phyloP scores from a whole-genome alignment of 2,888 invertebrate species.

The Gortyna flavago region DNA sequence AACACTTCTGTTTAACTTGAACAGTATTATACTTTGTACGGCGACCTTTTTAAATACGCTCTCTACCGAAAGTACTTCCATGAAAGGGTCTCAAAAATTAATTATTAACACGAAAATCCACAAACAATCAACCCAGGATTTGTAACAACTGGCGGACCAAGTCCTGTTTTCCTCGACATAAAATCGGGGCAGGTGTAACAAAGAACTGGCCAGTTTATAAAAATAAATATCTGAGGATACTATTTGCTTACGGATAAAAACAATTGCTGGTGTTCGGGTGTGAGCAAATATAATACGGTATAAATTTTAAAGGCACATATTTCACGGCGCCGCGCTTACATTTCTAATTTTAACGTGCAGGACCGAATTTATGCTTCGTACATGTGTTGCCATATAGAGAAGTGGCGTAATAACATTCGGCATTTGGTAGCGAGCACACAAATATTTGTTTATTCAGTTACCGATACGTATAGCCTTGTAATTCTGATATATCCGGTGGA shows the following conservation, averaged over 20 bases:
- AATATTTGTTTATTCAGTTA: conserved; percentile 77
- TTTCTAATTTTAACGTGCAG: conserved; percentile 89
- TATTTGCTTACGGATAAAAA: conserved; percentile 70
- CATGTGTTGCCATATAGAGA: conserved; percentile 87
- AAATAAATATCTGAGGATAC: conserved; percentile 55
- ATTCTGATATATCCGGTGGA: conserved; percentile 47
- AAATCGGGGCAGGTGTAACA: conserved; percentile 67
- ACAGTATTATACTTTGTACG: conserved; percentile 59
- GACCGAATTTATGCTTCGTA: conserved; percentile 85
- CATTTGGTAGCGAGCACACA: conserved; percentile 73
- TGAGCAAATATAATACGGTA: conserved; percentile 80
- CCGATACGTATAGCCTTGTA: conserved; percentile 58
- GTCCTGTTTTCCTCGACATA: conserved; percentile 58
- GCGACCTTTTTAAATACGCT: conserved; percentile 63
- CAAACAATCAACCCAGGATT: conserved; percentile 66
- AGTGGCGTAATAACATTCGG: conserved; percentile 83
- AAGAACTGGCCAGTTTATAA: conserved; percentile 67
- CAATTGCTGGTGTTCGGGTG: conserved; percentile 74
- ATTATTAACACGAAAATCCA: conserved; percentile 61
- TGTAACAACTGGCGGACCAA: conserved; percentile 58
- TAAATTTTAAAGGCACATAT: conserved; percentile 87
- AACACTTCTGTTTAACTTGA: conserved; percentile 67
- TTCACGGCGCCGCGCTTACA: conserved; percentile 83
- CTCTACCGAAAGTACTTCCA: conserved; percentile 30
- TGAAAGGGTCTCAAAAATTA: conserved; percentile 53